Percentiles rank a stretch among this genome's conserved stretches.
Evolutionary conservation across 2,113 vertebrate genomes (phyloP).

Genomic region (Prochilodus magdalenae): DNA sequence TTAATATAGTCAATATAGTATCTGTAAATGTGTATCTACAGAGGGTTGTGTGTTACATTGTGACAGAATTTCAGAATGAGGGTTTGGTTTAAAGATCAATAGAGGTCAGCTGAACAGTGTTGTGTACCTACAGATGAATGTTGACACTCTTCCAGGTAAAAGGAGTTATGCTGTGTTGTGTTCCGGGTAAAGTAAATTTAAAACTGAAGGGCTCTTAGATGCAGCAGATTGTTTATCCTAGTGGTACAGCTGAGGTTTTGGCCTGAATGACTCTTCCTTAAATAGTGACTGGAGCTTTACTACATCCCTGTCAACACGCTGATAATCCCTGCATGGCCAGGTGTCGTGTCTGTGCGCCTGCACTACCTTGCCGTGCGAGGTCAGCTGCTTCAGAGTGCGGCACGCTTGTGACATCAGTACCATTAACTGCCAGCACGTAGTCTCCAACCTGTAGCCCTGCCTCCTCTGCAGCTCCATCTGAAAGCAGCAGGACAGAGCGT

Average conservation of each 20-base stretch:
- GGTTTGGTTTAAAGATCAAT: neutral
- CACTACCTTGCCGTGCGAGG: slow-evolving; percentile 82
- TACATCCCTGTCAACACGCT: neutral
- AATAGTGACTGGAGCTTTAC: neutral
- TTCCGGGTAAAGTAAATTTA: neutral
- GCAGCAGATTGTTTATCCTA: slow-evolving; percentile 3
- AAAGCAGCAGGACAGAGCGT: slow-evolving; percentile 38
- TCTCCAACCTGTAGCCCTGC: slow-evolving; percentile 88
- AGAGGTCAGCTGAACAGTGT: no score
- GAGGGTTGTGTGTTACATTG: no score
- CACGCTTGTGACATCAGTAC: slow-evolving; percentile 86
- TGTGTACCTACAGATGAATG: neutral
- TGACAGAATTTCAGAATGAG: no score
- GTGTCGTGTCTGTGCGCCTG: slow-evolving; percentile 11
- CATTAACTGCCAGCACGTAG: slow-evolving; percentile 86
- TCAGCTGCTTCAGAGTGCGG: slow-evolving; percentile 88
- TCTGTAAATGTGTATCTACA: no score
- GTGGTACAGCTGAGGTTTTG: slow-evolving; percentile 2
- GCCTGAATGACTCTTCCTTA: neutral
- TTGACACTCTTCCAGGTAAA: neutral
- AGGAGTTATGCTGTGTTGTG: neutral
- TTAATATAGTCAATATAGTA: no score
- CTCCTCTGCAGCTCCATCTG: slow-evolving; percentile 90
- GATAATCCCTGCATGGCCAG: neutral
- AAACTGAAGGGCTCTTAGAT: neutral